A percentile compares a stretch with the other conserved stretches of the same genome.
phyloP scores from a whole-genome alignment of 2,797 vertebrate genomes.

The Channa striata region DNA sequence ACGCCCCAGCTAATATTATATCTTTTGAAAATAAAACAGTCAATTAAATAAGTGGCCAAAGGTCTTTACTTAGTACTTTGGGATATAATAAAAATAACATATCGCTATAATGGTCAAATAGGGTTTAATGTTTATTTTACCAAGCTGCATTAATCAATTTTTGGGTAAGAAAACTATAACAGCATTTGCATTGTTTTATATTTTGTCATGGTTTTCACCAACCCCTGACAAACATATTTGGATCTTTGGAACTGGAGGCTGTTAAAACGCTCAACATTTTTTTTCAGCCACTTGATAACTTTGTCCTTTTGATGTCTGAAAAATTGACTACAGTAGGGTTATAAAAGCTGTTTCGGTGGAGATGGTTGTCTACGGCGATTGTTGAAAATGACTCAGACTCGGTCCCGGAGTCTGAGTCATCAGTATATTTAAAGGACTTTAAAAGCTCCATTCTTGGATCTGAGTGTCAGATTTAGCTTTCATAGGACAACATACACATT shows the following conservation, averaged over 20 bases:
- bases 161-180: slow-evolving; percentile 13
- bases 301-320: slow-evolving; percentile 10
- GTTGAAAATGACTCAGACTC: slow-evolving; percentile 22
- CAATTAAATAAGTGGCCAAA: slow-evolving; percentile 15
- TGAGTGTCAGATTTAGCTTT: slow-evolving; percentile 10
- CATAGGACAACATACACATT: not conserved
- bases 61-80: slow-evolving; percentile 5
- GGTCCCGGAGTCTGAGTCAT: too few relatives aligned
- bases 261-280: not conserved
- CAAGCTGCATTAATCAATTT: slow-evolving; percentile 20
- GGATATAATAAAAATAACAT: not conserved
- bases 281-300: slow-evolving; percentile 5
- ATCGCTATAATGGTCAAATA: slow-evolving; percentile 8
- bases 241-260: slow-evolving; percentile 25
- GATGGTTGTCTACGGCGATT: slow-evolving; percentile 33
- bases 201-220: slow-evolving; percentile 18
- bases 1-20: slow-evolving; percentile 7
- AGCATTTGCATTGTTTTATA: slow-evolving; percentile 6
- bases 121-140: slow-evolving; percentile 27
- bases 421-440: slow-evolving; percentile 27
- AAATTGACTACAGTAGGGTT: slow-evolving; percentile 28
- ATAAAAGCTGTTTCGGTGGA: slow-evolving; percentile 30
- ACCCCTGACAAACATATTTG: slow-evolving; percentile 29
- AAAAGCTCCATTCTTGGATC: slow-evolving; percentile 7
- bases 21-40: slow-evolving; percentile 4